These are phyloP conservation scores for Motacilla alba DNA, from an alignment of 2,113 vertebrate genomes.

Conservation along the genomic window DNA sequence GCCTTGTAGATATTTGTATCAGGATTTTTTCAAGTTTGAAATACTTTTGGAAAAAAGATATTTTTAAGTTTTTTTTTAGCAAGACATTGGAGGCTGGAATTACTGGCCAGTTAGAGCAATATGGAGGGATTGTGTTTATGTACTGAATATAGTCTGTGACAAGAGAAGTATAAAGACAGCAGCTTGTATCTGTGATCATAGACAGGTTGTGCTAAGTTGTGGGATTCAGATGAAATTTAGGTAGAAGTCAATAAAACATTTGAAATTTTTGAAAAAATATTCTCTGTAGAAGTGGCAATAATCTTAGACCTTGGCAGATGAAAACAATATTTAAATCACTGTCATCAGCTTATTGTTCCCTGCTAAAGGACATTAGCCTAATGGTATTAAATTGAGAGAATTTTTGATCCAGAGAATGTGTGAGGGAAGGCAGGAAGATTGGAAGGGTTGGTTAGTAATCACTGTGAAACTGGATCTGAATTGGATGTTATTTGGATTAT, in stretches of 20 bases:
- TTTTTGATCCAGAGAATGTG: neutral
- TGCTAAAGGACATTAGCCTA: neutral
- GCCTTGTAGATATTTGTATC: neutral
- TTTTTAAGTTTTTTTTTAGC: neutral
- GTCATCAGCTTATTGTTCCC: neutral
- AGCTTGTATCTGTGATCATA: neutral
- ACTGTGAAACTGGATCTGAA: neutral
- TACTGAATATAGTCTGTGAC: neutral
- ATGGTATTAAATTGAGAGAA: neutral
- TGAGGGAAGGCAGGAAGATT: neutral
- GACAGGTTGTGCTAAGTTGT: neutral
- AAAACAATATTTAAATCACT: neutral
- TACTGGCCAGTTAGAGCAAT: neutral
- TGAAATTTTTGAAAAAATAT: neutral
- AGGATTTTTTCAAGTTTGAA: neutral
- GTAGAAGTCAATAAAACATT: neutral
- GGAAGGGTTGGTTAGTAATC: neutral
- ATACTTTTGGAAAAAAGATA: neutral
- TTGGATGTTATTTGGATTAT: neutral
- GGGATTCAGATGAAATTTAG: neutral
- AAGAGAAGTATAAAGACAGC: neutral
- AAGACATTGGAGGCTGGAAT: neutral
- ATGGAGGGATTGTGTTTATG: neutral
- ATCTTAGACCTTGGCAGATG: neutral
- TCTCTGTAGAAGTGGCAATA: neutral